These are phyloP conservation scores for Mastigias papua DNA, from an alignment of 30 jellyfish, hydroid and myxozoan species.

Conservation along the genomic window DNA sequence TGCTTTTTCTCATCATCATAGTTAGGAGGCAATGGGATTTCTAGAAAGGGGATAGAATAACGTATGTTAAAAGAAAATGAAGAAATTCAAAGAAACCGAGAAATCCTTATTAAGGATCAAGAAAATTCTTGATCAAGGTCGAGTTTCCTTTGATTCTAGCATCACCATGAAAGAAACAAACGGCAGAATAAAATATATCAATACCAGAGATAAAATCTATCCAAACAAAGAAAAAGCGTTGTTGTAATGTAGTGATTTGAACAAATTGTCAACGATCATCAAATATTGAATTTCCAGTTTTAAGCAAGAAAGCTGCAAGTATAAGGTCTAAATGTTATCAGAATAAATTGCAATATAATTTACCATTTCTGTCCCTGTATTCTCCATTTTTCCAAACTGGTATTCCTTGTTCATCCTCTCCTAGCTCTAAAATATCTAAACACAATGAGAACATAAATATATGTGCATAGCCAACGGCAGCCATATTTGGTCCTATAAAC, in stretches of 20 bases:
- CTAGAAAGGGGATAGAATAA: slow-evolving; percentile 5
- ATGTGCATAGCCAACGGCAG: neutral
- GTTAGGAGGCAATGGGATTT: slow-evolving; percentile 71
- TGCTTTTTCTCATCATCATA: slow-evolving; percentile 74
- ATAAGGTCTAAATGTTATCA: neutral
- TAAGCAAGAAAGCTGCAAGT: too few relatives aligned
- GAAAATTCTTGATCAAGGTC: too few relatives aligned
- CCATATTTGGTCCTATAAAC: neutral
- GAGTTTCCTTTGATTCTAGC: too few relatives aligned
- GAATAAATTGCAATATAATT: neutral
- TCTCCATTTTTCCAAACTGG: slow-evolving; percentile 78
- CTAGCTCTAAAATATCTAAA: slow-evolving; percentile 54
- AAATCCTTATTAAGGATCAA: too few relatives aligned
- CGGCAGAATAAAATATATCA: too few relatives aligned
- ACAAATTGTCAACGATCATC: too few relatives aligned
- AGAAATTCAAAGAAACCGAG: neutral
- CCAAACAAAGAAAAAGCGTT: too few relatives aligned
- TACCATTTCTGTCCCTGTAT: slow-evolving; percentile 80
- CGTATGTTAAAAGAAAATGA: neutral
- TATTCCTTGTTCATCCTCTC: slow-evolving; percentile 64
- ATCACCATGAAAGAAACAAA: too few relatives aligned
- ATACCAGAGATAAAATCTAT: too few relatives aligned
- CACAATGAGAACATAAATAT: neutral
- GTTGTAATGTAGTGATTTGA: too few relatives aligned
- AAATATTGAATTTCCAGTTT: neutral